phyloP scores from a whole-genome alignment of 2,113 vertebrate species.

The Nyctereutes procyonoides region DNA sequence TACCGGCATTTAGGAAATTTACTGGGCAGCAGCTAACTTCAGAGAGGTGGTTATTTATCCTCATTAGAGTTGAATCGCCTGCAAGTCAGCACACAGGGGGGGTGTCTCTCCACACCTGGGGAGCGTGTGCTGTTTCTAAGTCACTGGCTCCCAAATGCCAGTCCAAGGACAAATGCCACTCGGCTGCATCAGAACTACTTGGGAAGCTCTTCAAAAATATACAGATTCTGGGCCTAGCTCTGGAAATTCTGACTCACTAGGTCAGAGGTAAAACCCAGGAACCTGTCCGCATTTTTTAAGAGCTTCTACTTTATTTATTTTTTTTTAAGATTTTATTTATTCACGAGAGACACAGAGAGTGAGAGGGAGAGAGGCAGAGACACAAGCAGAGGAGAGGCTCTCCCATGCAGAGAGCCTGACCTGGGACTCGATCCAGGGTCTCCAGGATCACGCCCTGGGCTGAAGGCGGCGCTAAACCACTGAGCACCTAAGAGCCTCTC shows the following conservation, averaged over 20 bases:
- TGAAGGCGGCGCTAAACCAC: too few relatives aligned
- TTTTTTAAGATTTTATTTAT: too few relatives aligned
- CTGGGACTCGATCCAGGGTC: too few relatives aligned
- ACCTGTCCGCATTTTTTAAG: neutral
- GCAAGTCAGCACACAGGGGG: neutral
- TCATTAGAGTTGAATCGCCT: neutral
- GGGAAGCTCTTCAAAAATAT: neutral
- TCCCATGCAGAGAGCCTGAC: too few relatives aligned
- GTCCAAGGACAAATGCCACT: constrained; percentile 5
- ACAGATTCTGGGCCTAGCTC: neutral
- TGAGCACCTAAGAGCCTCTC: neutral
- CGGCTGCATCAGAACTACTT: neutral
- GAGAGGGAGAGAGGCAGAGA: too few relatives aligned
- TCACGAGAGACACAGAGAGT: too few relatives aligned
- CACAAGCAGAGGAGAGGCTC: too few relatives aligned
- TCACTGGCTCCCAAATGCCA: neutral
- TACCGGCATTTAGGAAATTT: neutral
- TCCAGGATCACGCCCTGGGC: too few relatives aligned
- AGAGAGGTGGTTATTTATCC: constrained; percentile 55
- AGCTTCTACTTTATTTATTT: neutral
- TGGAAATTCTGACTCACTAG: neutral
- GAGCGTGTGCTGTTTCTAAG: neutral
- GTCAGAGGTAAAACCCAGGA: neutral
- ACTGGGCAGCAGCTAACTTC: neutral
- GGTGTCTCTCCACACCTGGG: neutral